phyloP scores from a whole-genome alignment of 2,888 invertebrate genomes.

The Opisthograptis luteolata region DNA sequence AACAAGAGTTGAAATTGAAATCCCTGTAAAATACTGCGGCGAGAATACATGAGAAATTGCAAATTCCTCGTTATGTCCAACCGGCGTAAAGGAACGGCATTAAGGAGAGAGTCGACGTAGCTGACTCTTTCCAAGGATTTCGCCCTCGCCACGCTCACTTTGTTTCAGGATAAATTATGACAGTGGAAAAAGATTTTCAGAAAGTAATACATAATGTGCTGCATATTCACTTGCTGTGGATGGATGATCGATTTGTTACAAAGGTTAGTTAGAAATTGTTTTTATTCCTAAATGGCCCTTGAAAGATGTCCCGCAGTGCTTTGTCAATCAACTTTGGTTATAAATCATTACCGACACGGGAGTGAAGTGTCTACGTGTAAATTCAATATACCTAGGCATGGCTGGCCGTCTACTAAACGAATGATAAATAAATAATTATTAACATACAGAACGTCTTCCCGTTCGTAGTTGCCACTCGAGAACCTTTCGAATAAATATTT shows the following conservation, averaged over 20 bases:
- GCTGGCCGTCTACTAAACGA: too few species aligned
- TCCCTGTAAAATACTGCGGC: conserved; percentile 16
- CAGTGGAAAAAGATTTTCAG: conserved; percentile 16
- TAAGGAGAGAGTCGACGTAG: conserved; percentile 26
- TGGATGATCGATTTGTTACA: conserved; percentile 71
- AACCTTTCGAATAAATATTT: too few species aligned
- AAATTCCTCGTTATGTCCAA: conserved; percentile 28
- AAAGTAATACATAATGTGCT: conserved; percentile 60
- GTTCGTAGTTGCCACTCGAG: too few species aligned
- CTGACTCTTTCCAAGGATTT: conserved; percentile 18
- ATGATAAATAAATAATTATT: too few species aligned
- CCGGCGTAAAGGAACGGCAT: conserved; percentile 17
- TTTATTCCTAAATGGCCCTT: too few species aligned
- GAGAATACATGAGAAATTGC: conserved; percentile 22
- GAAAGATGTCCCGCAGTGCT: too few species aligned
- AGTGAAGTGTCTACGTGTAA: too few species aligned
- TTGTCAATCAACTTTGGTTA: too few species aligned
- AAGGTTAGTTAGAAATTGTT: conserved; percentile 49
- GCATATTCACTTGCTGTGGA: conserved; percentile 68
- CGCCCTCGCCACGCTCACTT: neutral
- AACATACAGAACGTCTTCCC: too few species aligned
- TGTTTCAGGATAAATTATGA: conserved; percentile 16
- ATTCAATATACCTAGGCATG: too few species aligned
- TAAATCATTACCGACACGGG: too few species aligned
- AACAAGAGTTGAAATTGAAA: conserved; percentile 24